Percentiles rank a stretch among this genome's conserved stretches.
Evolutionary conservation across 2,113 vertebrate genomes (phyloP).

Genomic region (Stigmatopora nigra): DNA sequence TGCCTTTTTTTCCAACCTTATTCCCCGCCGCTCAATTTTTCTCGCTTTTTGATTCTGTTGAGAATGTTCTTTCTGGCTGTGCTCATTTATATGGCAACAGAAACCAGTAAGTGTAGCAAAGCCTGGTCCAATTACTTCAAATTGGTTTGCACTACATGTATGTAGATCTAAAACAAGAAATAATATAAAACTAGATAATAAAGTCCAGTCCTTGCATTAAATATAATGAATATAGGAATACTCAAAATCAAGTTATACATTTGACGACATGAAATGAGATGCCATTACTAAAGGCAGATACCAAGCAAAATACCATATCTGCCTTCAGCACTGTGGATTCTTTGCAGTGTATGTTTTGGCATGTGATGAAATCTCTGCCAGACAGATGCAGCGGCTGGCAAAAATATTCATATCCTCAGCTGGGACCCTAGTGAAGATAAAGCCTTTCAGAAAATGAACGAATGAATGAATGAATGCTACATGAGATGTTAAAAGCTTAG

Average conservation of each 20-base stretch:
- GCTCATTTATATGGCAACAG: slow-evolving; percentile 35
- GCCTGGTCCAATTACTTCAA: slow-evolving; percentile 39
- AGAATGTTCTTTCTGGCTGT: slow-evolving; percentile 20
- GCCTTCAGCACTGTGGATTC: slow-evolving; percentile 33
- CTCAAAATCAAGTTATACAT: slow-evolving; percentile 10
- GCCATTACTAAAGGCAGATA: slow-evolving; percentile 27
- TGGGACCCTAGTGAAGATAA: too few species aligned
- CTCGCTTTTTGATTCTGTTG: slow-evolving; percentile 33
- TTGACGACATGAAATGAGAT: slow-evolving; percentile 24
- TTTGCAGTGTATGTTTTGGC: slow-evolving; percentile 19
- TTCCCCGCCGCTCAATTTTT: slow-evolving; percentile 50
- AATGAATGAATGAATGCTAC: too few species aligned
- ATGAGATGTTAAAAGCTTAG: too few species aligned
- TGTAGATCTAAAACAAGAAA: neutral
- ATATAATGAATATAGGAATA: neutral
- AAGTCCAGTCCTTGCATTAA: neutral
- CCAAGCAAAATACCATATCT: slow-evolving; percentile 15
- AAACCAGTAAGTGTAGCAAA: slow-evolving; percentile 22
- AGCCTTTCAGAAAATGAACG: too few species aligned
- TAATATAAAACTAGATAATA: neutral
- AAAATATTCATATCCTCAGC: neutral
- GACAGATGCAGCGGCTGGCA: slow-evolving; percentile 13
- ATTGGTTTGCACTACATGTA: neutral
- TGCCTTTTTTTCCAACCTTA: slow-evolving; percentile 42
- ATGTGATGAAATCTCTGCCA: slow-evolving; percentile 27